phyloP scores from a whole-genome alignment of 2,888 invertebrate genomes.

The Calameuta idolon region DNA sequence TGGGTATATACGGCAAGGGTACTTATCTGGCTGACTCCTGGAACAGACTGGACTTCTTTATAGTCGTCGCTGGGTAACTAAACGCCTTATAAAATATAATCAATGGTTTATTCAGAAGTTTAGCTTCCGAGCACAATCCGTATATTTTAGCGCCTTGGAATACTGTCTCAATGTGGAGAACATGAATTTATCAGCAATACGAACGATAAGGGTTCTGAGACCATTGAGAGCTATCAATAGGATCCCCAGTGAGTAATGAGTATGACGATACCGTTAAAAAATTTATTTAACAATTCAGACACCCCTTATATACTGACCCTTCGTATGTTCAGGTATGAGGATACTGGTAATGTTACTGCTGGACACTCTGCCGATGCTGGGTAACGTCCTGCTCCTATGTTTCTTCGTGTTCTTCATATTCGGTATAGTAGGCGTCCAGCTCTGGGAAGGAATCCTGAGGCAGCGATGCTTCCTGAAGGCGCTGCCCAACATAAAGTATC shows the following conservation, averaged over 20 bases:
- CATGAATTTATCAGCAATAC: conserved; percentile 97
- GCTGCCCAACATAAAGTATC: conserved; percentile 77
- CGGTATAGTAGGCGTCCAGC: conserved; percentile 98
- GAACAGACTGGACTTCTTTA: conserved; percentile 98
- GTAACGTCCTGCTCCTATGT: conserved; percentile 97
- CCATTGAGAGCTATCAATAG: conserved; percentile 98
- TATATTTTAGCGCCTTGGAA: conserved; percentile 78
- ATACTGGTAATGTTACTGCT: conserved; percentile 98
- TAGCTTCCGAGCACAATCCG: not conserved
- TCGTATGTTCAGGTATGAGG: conserved; percentile 85
- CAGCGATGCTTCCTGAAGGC: conserved; percentile 90
- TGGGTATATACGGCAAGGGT: conserved; percentile 94
- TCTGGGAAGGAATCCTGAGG: conserved; percentile 98
- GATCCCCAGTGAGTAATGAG: conserved; percentile 92
- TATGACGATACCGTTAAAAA: not conserved
- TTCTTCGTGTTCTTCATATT: conserved; percentile 99
- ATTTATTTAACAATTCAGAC: not conserved
- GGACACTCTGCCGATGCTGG: conserved; percentile 99
- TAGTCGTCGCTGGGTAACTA: conserved; percentile 93
- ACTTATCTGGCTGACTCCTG: conserved; percentile 98
- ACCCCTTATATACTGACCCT: not conserved
- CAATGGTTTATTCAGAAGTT: conserved; percentile 2
- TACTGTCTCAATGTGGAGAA: conserved; percentile 96
- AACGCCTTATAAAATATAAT: conserved; percentile 4
- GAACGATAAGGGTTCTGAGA: conserved; percentile 96